Base-by-base conservation (phyloP, 2,797 vertebrate genomes). In the Malacoraja senta region DNA sequence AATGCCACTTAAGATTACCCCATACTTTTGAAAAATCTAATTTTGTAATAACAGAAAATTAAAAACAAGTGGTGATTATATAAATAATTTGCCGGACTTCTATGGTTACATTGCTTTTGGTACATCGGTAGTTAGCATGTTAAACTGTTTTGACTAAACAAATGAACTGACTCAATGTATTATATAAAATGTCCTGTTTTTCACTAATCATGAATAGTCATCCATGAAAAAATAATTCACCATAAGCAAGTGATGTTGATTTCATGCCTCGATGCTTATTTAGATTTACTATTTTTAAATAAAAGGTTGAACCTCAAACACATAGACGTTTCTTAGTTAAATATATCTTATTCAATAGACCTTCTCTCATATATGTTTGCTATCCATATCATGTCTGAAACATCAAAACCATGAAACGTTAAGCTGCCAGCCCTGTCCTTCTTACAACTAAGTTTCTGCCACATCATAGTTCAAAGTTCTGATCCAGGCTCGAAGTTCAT, bases 261-360 rank as follows among this genome's bases (percentile, higher is more conserved):
- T 91, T 91, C 8, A 91, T 91, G 21, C 38, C 9, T 74, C 90
- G 26, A 74, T 72, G 24, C 32, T 74, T 74, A 91, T n/a, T 72
- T 53, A 74, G 19, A 53, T 91, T 21, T 44, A 29, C 88, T 74
- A 53, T 53, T 74, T 91, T 74, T 19, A 91, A 91, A 91, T 91
- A 91, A 91, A 91, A 91, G 3, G 65, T 72, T 26, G 74, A 71
- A 71, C 21, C 13, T 35, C 88, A 72, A 91, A 74, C 68, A 3
- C 68, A 44, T 2, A 17, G 17, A 84, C 1, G 61, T 88, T 68
- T 68, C 65, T 63, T 68, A 35, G 84, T 88, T 32, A 88, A 88
- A 35, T 88, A 65, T 35, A 68, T 88, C 63, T 65, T 65, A 88
- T 88, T 35, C 84, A 68, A 88, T 32, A 68, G 63, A 32, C 83